These are phyloP conservation scores for Battus philenor DNA, from an alignment of 1,140 invertebrate genomes.

Conservation along the genomic window DNA sequence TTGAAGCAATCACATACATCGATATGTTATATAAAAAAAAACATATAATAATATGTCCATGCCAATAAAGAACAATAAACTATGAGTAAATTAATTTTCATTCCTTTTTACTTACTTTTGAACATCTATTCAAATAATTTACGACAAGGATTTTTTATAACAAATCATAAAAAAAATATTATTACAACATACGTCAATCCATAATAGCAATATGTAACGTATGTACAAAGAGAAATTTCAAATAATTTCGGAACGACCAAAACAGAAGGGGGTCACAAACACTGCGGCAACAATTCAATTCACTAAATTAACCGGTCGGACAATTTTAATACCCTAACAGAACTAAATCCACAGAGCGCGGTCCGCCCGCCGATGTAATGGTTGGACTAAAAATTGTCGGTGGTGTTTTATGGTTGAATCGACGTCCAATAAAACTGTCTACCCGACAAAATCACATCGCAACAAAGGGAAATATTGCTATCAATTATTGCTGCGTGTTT, in stretches of 20 bases:
- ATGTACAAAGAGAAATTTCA: too few relatives aligned
- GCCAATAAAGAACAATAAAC: too few relatives aligned
- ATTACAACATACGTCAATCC: too few relatives aligned
- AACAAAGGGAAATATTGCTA: conserved; percentile 37
- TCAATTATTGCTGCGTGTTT: conserved; percentile 37
- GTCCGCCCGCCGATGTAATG: conserved; percentile 7
- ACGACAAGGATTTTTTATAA: too few relatives aligned
- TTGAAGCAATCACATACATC: too few relatives aligned
- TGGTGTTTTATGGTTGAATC: conserved; percentile 12
- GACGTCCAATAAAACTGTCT: conserved; percentile 15
- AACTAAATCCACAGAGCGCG: conserved; percentile 13
- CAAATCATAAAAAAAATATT: too few relatives aligned
- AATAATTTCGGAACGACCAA: neutral
- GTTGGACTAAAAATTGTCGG: conserved; percentile 12
- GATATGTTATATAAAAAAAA: too few relatives aligned
- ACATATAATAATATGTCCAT: too few relatives aligned
- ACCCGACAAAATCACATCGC: conserved; percentile 8
- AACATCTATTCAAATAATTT: too few relatives aligned
- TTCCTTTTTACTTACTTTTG: too few relatives aligned
- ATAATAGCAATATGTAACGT: too few relatives aligned
- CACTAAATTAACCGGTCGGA: conserved; percentile 11
- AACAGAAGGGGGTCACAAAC: neutral
- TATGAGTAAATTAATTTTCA: too few relatives aligned
- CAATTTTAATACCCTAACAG: conserved; percentile 13
- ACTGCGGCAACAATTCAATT: conserved; percentile 15